Base-by-base conservation (phyloP, 2,113 vertebrate species). In the Argyrosomus japonicus region DNA sequence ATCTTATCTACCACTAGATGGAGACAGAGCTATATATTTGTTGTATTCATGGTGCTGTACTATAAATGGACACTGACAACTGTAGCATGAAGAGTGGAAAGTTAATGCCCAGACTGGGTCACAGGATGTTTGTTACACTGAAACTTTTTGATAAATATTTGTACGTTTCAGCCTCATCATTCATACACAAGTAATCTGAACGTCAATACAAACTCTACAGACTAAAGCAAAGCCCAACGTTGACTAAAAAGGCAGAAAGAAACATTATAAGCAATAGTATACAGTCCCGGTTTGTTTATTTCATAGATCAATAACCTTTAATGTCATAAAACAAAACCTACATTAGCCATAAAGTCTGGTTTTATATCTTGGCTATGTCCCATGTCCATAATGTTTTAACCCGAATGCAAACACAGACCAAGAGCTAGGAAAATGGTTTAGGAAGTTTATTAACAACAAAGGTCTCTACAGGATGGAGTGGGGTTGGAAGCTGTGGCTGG, bases 1-100 rank as follows among this genome's bases (percentile, higher is more conserved):
- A 2, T n/a, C 2, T 23, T 4, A 3, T 0, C 2, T 5, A 27
- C 77, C 89, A 86, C 79, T 67, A 89, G 89, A 70, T 81, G 83
- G 89, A 25, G 68, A 56, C 54, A 86, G 21, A 5, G 21, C 51
- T n/a, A 2, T 9, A 58, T 54, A 19, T 56, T 15, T 77, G 56
- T 32, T 50, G 45, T 45, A 36, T 61, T 60, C 19, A 18, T 48
- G 40, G 11, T 23, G 40, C 15, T 3, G 11, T 29, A 56, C 15
- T 2, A 7, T 12, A 3, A 67, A 27, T 2, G n/a, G 4, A n/a
- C 23, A 29, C 36, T 57, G 29, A 43, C 7, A 62, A 25, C 56
- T 1, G 4, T 12, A 48, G 45, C 27, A 13, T 27, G 2, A 9
- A 25, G 17, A 2, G 21, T 23, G 32, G 36, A 43, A 3, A 2